A percentile compares a stretch with the other conserved stretches of the same genome.
Evolutionary conservation across 2,113 vertebrate genomes (phyloP).

Genomic region (Sarotherodon lohbergeri): DNA sequence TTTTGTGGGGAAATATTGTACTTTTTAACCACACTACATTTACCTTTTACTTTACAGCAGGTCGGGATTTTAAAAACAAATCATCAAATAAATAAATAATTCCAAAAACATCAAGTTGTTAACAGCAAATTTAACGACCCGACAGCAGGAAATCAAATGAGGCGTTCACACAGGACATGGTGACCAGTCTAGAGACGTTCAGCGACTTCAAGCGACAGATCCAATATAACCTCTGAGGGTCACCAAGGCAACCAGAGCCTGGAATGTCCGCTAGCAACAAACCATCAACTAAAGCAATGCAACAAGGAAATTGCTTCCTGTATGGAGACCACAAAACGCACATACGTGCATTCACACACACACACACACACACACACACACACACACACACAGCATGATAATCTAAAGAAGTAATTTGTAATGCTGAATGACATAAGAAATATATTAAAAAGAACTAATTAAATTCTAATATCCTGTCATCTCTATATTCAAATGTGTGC

Average conservation of each 20-base stretch:
- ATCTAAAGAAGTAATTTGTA: background rate
- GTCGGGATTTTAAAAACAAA: too few species aligned
- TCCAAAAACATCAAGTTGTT: background rate
- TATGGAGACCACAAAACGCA: background rate
- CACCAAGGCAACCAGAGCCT: background rate
- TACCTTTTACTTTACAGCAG: background rate
- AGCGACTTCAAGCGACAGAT: background rate
- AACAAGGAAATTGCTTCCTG: background rate
- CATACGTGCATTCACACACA: fast-evolving
- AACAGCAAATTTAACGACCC: background rate
- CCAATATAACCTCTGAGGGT: background rate
- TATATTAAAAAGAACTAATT: background rate
- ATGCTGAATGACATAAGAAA: background rate
- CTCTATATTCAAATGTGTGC: background rate
- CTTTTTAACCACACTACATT: background rate
- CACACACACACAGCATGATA: background rate
- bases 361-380: background rate
- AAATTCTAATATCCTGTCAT: background rate
- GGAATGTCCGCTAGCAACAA: background rate
- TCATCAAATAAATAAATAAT: background rate
- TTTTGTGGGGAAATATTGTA: fast-evolving
- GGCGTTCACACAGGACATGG: background rate
- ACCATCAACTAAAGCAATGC: background rate
- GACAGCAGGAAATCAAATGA: background rate
- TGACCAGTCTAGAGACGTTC: background rate